phyloP scores from a whole-genome alignment of 2,113 vertebrate genomes.

The Ranitomeya variabilis region DNA sequence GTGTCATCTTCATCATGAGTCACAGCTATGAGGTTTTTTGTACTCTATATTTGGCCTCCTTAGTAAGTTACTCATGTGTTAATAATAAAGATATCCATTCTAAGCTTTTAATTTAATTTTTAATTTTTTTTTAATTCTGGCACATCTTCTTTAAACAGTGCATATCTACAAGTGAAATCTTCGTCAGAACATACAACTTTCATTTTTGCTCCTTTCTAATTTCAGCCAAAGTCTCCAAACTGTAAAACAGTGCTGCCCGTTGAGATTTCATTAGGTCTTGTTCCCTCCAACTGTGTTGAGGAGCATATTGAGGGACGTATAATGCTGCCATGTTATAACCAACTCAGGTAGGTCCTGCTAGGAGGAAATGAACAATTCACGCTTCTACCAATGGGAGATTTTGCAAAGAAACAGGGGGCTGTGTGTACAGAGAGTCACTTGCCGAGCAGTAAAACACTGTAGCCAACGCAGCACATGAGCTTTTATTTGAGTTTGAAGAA shows the following conservation, averaged over 20 bases:
- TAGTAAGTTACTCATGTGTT: too few relatives aligned
- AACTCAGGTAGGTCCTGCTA: slow-evolving; percentile 1
- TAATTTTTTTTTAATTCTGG: too few relatives aligned
- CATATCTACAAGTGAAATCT: neutral
- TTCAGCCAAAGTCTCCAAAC: neutral
- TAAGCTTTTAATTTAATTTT: too few relatives aligned
- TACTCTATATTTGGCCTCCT: too few relatives aligned
- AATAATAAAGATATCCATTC: too few relatives aligned
- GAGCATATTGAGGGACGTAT: neutral
- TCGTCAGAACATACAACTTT: neutral
- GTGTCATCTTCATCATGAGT: too few relatives aligned
- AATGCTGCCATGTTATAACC: neutral
- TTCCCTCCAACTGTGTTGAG: neutral
- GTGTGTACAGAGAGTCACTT: neutral
- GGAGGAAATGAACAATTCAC: slow-evolving; percentile 14
- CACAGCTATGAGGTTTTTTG: too few relatives aligned
- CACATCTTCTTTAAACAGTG: neutral
- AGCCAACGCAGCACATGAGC: too few relatives aligned
- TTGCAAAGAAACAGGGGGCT: neutral
- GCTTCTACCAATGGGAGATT: neutral
- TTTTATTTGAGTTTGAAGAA: neutral
- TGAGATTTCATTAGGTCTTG: slow-evolving; percentile 31
- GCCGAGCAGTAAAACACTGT: neutral
- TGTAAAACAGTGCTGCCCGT: neutral
- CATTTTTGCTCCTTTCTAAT: neutral